phyloP scores from a whole-genome alignment of 2,113 vertebrate species.

The Psophia crepitans region DNA sequence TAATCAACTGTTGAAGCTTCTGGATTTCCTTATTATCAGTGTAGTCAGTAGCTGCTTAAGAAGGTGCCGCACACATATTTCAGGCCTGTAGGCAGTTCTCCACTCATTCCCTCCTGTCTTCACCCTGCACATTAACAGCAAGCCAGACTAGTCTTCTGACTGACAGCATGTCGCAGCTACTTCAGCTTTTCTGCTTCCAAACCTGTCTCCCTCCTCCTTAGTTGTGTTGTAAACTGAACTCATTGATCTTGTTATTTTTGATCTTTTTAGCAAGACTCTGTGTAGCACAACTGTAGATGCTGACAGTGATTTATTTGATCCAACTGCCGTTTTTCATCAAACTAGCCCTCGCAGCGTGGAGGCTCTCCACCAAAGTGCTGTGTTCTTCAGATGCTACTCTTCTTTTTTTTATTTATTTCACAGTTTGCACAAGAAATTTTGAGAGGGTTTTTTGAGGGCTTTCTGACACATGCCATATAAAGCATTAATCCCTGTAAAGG shows the following conservation, averaged over 20 bases:
- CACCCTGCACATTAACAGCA: neutral
- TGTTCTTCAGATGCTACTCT: neutral
- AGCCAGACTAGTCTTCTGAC: neutral
- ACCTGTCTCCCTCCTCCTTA: neutral
- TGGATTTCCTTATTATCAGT: neutral
- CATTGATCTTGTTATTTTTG: neutral
- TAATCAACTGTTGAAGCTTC: neutral
- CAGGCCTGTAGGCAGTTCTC: accelerated
- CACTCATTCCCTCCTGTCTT: neutral
- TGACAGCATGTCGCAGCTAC: neutral
- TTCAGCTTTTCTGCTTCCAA: neutral
- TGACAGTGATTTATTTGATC: neutral
- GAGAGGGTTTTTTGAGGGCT: neutral
- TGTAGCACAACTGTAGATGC: neutral
- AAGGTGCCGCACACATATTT: neutral
- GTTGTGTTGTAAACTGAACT: neutral
- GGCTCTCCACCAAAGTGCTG: neutral
- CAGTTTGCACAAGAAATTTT: neutral
- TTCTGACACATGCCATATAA: neutral
- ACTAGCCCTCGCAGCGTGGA: neutral
- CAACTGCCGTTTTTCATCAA: neutral
- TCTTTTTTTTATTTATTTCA: neutral
- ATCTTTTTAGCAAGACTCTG: neutral
- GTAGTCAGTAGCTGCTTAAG: neutral
- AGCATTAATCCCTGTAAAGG: neutral